Conservation (phyloP, 2,113 vertebrate species). For the Bufo bufo region DNA sequence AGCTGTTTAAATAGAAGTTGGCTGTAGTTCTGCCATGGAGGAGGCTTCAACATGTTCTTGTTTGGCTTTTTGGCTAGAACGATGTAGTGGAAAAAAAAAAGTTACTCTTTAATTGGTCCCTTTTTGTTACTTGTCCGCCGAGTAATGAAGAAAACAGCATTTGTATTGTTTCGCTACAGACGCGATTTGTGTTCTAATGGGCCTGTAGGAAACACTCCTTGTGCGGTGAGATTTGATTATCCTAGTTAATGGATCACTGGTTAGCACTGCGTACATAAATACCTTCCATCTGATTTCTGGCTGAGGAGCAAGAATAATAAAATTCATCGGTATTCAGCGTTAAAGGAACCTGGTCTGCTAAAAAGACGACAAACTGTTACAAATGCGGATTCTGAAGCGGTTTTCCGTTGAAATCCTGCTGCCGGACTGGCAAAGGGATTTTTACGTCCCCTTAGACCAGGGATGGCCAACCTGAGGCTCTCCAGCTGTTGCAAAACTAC, state of each 20-base stretch:
- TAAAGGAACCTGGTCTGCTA: not conserved
- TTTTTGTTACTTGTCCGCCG: not conserved
- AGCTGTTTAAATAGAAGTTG: slow-evolving; percentile 40
- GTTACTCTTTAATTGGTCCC: not conserved
- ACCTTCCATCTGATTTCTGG: not conserved
- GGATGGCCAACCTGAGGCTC: too few relatives aligned
- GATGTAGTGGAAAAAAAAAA: not conserved
- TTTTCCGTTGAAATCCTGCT: too few relatives aligned
- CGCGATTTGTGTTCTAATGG: not conserved
- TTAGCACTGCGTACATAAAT: slow-evolving; percentile 28
- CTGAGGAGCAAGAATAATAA: not conserved
- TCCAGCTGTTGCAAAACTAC: too few relatives aligned
- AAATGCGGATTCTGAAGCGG: too few relatives aligned
- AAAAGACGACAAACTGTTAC: not conserved
- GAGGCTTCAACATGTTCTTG: slow-evolving; percentile 32
- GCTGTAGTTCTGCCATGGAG: not conserved
- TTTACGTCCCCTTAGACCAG: too few relatives aligned
- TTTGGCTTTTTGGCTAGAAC: not conserved
- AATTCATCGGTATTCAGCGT: not conserved
- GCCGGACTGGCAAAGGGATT: too few relatives aligned
- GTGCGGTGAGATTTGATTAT: slow-evolving; percentile 19
- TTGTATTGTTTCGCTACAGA: slow-evolving; percentile 5
- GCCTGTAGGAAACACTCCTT: not conserved
- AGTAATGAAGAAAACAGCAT: slow-evolving; percentile 11
- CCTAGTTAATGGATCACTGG: not conserved